phyloP scores from a whole-genome alignment of 2,888 invertebrate genomes.

The Prostheceraeus crozeri region DNA sequence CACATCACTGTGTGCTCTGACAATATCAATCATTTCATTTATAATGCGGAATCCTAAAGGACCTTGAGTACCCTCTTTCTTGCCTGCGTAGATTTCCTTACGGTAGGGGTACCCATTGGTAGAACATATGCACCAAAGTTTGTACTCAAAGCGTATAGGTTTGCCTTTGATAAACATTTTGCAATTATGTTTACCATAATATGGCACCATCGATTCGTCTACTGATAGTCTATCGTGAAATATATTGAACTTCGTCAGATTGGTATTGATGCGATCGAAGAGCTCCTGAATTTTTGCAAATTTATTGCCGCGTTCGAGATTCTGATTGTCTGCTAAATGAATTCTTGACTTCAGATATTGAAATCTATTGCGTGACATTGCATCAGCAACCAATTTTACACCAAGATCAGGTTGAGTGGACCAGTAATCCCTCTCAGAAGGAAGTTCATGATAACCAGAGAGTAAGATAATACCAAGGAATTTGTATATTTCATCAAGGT shows the following conservation, averaged over 20 bases:
- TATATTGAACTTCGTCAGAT: neutral
- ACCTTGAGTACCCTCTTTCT: neutral
- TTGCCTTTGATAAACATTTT: slow-evolving; percentile 28
- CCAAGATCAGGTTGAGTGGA: slow-evolving; percentile 26
- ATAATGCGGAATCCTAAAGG: slow-evolving; percentile 21
- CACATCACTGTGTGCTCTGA: slow-evolving; percentile 3
- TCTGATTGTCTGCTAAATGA: slow-evolving; percentile 27
- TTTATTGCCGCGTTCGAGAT: slow-evolving; percentile 29
- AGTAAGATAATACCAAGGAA: slow-evolving; percentile 19
- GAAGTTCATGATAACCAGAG: slow-evolving; percentile 21
- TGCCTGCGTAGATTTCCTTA: slow-evolving; percentile 16
- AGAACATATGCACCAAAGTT: slow-evolving; percentile 14
- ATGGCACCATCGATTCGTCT: slow-evolving; percentile 26
- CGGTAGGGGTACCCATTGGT: slow-evolving; percentile 20
- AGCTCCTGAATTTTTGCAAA: slow-evolving; percentile 14
- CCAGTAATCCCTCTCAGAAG: slow-evolving; percentile 31
- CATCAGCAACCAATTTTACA: slow-evolving; percentile 28
- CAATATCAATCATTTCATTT: slow-evolving; percentile 12
- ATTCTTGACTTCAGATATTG: slow-evolving; percentile 21
- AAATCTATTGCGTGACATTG: slow-evolving; percentile 31
- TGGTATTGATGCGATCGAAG: neutral
- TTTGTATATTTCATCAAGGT: neutral
- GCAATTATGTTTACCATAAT: slow-evolving; percentile 23
- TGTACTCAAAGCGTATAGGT: slow-evolving; percentile 22
- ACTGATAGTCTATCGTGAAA: neutral